Conservation (phyloP, 1,140 invertebrate genomes). For the Parasteatoda tepidariorum region DNA sequence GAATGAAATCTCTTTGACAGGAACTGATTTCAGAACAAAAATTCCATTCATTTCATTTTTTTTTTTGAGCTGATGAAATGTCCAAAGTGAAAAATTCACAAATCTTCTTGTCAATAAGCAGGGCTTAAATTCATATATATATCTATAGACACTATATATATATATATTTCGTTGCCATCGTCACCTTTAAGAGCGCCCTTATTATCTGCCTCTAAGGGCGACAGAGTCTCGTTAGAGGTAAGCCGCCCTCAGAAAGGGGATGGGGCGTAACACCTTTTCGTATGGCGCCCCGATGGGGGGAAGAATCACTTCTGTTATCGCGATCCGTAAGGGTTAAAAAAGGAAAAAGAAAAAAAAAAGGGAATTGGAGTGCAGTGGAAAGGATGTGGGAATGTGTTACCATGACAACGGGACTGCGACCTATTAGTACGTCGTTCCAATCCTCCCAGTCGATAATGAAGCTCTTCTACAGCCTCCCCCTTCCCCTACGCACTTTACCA, state of each 20-base stretch:
- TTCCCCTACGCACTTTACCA: background rate
- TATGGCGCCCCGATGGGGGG: slow-evolving; percentile 43
- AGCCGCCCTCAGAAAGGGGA: slow-evolving; percentile 33
- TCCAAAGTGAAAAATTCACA: too few relatives aligned
- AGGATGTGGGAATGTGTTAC: slow-evolving; percentile 34
- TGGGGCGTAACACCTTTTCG: slow-evolving; percentile 37
- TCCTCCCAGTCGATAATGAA: slow-evolving; percentile 58
- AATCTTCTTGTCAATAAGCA: slow-evolving; percentile 25
- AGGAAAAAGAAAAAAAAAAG: slow-evolving; percentile 5
- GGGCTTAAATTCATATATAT: slow-evolving; percentile 41
- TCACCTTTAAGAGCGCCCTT: background rate
- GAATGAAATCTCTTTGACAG: too few relatives aligned
- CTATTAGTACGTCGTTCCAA: slow-evolving; percentile 59
- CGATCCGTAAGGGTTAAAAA: slow-evolving; percentile 47
- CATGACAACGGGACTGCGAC: slow-evolving; percentile 55
- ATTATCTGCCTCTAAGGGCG: slow-evolving; percentile 56
- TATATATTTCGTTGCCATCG: background rate
- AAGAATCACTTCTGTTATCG: slow-evolving; percentile 49
- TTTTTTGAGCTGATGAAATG: too few relatives aligned
- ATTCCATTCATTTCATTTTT: too few relatives aligned
- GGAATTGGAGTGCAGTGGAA: background rate
- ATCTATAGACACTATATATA: slow-evolving; percentile 10
- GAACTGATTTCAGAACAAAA: too few relatives aligned
- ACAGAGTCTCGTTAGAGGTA: slow-evolving; percentile 52
- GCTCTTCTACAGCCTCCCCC: slow-evolving; percentile 39